Conservation (phyloP, 2,888 invertebrate species). For the Volucella bombylans region DNA sequence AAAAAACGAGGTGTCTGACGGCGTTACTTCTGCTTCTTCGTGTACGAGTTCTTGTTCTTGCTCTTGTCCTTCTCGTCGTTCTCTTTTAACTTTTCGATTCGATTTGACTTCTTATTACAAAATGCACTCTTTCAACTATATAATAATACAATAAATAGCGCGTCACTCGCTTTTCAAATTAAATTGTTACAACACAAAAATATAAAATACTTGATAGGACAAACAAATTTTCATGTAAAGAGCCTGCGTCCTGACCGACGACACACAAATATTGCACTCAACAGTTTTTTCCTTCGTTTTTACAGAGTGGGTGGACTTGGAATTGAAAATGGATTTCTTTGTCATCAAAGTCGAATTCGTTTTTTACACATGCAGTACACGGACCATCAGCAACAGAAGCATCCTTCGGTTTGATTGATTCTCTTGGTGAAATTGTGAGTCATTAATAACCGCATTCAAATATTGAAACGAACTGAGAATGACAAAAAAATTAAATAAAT, state of each 20-base stretch:
- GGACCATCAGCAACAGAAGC: conserved; percentile 22
- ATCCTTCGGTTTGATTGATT: conserved; percentile 63
- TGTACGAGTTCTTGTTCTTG: too few relatives aligned
- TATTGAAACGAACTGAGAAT: conserved; percentile 34
- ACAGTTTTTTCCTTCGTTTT: conserved; percentile 35
- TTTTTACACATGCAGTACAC: conserved; percentile 50
- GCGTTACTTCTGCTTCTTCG: neutral
- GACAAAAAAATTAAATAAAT: conserved; percentile 7
- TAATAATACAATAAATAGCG: conserved; percentile 13
- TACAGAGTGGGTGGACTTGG: conserved; percentile 35
- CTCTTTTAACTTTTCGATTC: conserved; percentile 35
- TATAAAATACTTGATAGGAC: neutral
- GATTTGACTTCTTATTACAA: conserved; percentile 5
- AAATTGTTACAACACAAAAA: conserved; percentile 18
- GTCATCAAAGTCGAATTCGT: conserved; percentile 36
- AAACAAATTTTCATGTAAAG: conserved; percentile 15
- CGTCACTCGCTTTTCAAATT: conserved; percentile 23
- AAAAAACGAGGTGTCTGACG: conserved; percentile 5
- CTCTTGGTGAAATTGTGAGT: conserved; percentile 51
- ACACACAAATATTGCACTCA: conserved; percentile 52
- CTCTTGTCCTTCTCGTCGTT: neutral
- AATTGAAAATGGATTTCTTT: conserved; percentile 11
- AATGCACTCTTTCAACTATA: conserved; percentile 25
- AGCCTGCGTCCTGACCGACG: conserved; percentile 29
- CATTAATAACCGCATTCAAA: conserved; percentile 49